A percentile compares a stretch with the other conserved stretches of the same genome.
Conservation (phyloP, 1,140 invertebrate species). For the Atopsyche davidsoni region DNA sequence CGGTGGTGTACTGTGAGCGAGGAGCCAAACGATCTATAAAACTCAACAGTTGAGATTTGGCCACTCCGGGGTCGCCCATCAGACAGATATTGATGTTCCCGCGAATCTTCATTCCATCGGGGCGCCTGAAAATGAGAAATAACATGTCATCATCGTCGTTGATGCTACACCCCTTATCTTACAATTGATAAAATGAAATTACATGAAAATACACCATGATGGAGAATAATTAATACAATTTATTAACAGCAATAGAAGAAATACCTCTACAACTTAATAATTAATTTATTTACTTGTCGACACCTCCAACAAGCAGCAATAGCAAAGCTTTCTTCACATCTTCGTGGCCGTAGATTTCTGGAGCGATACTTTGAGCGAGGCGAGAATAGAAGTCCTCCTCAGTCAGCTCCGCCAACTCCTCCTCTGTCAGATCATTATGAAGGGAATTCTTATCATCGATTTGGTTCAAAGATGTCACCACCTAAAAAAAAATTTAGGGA, state of each 20-base stretch:
- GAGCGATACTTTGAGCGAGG: slow-evolving; percentile 88
- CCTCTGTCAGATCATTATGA: slow-evolving; percentile 67
- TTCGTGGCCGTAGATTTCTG: slow-evolving; percentile 98
- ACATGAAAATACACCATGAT: too few relatives aligned
- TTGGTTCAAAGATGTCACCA: slow-evolving; percentile 73
- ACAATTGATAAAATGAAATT: too few relatives aligned
- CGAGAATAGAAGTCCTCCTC: slow-evolving; percentile 91
- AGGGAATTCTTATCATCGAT: slow-evolving; percentile 68
- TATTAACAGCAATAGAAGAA: too few relatives aligned
- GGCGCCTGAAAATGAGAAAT: slow-evolving; percentile 15
- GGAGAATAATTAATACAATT: too few relatives aligned
- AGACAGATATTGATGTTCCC: slow-evolving; percentile 97
- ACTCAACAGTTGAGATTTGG: slow-evolving; percentile 93
- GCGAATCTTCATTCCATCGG: slow-evolving; percentile 65
- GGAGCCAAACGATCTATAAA: slow-evolving; percentile 93
- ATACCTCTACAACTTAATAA: neutral
- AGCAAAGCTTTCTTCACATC: slow-evolving; percentile 98
- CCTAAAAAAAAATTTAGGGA: slow-evolving; percentile 51
- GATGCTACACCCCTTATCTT: too few relatives aligned
- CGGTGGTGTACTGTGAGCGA: slow-evolving; percentile 94
- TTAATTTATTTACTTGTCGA: slow-evolving; percentile 62
- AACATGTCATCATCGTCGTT: too few relatives aligned
- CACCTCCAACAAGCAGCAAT: slow-evolving; percentile 90
- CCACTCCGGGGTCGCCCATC: slow-evolving; percentile 99
- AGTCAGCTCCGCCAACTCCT: slow-evolving; percentile 68